phyloP scores from a whole-genome alignment of 2,797 vertebrate genomes.

The Phaenicophaeus curvirostris region DNA sequence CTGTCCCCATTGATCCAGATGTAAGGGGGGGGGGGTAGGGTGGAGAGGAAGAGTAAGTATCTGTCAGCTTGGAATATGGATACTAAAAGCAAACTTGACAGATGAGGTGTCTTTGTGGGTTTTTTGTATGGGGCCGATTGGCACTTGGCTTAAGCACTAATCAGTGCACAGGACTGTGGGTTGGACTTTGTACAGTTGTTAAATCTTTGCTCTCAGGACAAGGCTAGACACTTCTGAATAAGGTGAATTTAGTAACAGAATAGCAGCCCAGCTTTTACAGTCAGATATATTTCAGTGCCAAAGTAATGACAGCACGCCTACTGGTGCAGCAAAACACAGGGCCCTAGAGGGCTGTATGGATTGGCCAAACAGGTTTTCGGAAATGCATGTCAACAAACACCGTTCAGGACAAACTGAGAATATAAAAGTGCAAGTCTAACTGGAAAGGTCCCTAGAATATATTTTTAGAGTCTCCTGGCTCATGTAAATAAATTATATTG shows the following conservation, averaged over 20 bases:
- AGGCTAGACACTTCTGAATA: background rate
- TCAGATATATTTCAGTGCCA: slow-evolving; percentile 48
- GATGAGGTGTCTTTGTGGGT: slow-evolving; percentile 67
- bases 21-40: background rate
- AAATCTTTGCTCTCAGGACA: slow-evolving; percentile 24
- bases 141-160: background rate
- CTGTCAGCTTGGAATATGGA: slow-evolving; percentile 73
- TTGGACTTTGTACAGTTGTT: background rate
- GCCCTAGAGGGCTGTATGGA: slow-evolving; percentile 17
- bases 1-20: slow-evolving; percentile 76
- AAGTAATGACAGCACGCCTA: slow-evolving; percentile 53
- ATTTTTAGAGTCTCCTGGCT: slow-evolving; percentile 52
- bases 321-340: slow-evolving; percentile 66
- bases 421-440: background rate
- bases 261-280: slow-evolving; percentile 1
- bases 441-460: slow-evolving; percentile 17
- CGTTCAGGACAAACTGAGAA: slow-evolving; percentile 8
- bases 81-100: slow-evolving; percentile 81
- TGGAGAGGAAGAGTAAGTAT: slow-evolving; percentile 51
- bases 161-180: background rate
- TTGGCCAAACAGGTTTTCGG: slow-evolving; percentile 37
- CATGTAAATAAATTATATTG: slow-evolving; percentile 42
- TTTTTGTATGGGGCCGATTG: background rate
- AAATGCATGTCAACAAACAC: slow-evolving; percentile 15
- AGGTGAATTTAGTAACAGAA: background rate